Conservation (phyloP, 2,113 vertebrate species). For the Sinocyclocheilus anophthalmus region DNA sequence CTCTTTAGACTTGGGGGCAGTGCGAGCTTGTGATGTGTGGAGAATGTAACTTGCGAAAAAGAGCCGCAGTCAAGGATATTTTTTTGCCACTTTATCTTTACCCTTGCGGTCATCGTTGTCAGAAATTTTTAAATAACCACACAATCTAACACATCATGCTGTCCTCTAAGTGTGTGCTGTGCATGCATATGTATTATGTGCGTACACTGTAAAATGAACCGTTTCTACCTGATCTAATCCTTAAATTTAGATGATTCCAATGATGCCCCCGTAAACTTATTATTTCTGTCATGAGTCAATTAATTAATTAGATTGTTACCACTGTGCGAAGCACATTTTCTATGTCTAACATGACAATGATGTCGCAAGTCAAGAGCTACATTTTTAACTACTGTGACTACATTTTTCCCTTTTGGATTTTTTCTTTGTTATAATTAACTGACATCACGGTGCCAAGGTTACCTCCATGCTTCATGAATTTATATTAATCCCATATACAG, state of each 20-base stretch:
- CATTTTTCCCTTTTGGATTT: neutral
- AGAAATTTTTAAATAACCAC: neutral
- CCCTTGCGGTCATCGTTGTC: conserved; percentile 28
- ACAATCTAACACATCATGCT: conserved; percentile 17
- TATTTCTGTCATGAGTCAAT: neutral
- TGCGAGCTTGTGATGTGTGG: neutral
- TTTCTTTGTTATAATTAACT: neutral
- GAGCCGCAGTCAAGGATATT: conserved; percentile 41
- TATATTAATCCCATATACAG: neutral
- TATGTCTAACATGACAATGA: neutral
- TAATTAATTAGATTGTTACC: neutral
- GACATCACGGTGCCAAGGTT: neutral
- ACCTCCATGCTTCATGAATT: neutral
- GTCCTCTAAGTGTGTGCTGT: neutral
- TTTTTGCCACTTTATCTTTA: conserved; percentile 18
- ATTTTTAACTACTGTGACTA: neutral
- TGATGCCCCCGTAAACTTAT: neutral
- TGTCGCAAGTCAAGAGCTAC: too few species aligned
- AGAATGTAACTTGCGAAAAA: too few species aligned
- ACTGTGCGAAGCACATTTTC: neutral
- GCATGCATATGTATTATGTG: neutral
- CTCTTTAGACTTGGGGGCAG: conserved; percentile 35
- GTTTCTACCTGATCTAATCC: neutral
- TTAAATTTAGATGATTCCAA: neutral
- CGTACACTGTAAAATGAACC: neutral